phyloP scores from a whole-genome alignment of 2,797 vertebrate genomes.

The Phoebastria nigripes region DNA sequence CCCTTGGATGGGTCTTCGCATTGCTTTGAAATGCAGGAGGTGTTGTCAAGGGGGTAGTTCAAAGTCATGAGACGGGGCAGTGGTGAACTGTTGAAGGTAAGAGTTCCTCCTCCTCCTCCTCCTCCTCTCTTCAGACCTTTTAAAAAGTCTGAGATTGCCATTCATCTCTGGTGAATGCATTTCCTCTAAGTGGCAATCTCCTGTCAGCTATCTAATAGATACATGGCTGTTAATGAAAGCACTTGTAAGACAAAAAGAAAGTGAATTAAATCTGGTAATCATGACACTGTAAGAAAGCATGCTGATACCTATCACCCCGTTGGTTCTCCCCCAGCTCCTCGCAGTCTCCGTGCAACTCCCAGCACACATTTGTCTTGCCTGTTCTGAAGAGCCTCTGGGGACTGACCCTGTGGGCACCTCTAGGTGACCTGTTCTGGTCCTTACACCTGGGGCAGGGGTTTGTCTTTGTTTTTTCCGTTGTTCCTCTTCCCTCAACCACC shows the following conservation, averaged over 20 bases:
- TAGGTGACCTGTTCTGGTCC: background rate
- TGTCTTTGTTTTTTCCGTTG: background rate
- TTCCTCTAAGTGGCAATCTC: background rate
- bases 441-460: background rate
- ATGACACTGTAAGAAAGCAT: background rate
- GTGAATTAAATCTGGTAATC: background rate
- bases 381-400: background rate
- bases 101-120: background rate
- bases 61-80: background rate
- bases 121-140: background rate
- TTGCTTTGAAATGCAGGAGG: background rate
- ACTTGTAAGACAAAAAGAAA: background rate
- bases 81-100: background rate
- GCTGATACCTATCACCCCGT: background rate
- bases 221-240: background rate
- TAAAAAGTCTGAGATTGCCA: background rate
- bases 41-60: background rate
- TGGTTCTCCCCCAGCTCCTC: background rate
- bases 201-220: background rate
- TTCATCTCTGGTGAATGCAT: background rate
- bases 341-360: background rate
- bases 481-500: background rate
- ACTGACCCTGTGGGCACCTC: background rate
- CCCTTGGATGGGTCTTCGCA: background rate
- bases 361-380: rapidly evolving